Base-by-base conservation (phyloP, 2,113 vertebrate genomes). In the Gymnogyps californianus region DNA sequence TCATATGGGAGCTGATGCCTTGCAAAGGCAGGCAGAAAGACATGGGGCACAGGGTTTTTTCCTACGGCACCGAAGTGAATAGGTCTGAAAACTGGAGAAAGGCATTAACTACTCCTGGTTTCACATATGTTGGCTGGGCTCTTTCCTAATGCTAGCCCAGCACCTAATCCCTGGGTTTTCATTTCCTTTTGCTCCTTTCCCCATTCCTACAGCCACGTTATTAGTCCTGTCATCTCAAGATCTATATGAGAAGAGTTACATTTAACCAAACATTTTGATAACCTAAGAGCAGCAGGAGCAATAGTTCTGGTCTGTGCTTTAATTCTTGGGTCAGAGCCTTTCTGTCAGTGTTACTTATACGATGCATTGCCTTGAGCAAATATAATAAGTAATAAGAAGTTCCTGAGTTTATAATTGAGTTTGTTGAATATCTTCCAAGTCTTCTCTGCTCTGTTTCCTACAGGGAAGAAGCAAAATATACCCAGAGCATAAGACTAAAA, bases 401-500 rank as follows among this genome's bases (percentile, higher is more conserved):
- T 95, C 28, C 70, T 80, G 85, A 88, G 32, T 92, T 96, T 96
- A 77, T 72, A 94, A 82, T 47, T 59, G 65, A 84, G 55, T 72
- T 93, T 89, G 46, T 44, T 85, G 93, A 96, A 83, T 61, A 77
- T 32, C 52, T 82, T 87, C 67, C 77, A 89, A 87, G 52, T 66
- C 64, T 90, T 21, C 84, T 87, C 49, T 83, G 21, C 34, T 71
- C 36, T 93, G 47, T 81, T 90, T 90, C 36, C 62, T 95, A 74
- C 62, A 87, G n/a, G 10, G 40, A 89, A 75, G 52, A 34, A 80
- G 46, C 8, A 79, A 72, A 84, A 38, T 28, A 59, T 29, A 69
- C 18, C 8, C 42, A 65, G 55, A 70, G 36, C 51, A n/a, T n/a
- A 62, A 31, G 18, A 83, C 36, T 51, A 25, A 90, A 90, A 87